These are phyloP conservation scores for Brenthis ino DNA, from an alignment of 2,888 invertebrate species.

Conservation along the genomic window DNA sequence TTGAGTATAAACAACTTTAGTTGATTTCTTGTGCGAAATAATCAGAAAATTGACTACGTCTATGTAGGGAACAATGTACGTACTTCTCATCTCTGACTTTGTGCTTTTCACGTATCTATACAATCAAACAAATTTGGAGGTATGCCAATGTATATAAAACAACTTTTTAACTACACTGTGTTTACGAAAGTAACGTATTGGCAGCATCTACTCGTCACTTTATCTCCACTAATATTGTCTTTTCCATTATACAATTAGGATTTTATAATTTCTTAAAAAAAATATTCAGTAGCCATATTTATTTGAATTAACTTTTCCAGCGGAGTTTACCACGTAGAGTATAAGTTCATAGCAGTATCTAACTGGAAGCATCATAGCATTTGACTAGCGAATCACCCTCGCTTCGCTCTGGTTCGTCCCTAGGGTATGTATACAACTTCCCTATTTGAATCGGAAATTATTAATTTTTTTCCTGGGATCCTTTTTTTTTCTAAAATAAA, in stretches of 20 bases:
- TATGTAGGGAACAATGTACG: not conserved
- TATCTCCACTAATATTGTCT: no score
- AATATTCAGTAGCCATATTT: no score
- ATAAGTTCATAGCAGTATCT: no score
- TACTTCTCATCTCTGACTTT: not conserved
- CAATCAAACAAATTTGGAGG: not conserved
- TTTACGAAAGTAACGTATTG: not conserved
- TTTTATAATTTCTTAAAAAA: not conserved
- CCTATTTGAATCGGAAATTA: no score
- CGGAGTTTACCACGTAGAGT: not conserved
- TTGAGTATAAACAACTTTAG: no score
- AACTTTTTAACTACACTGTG: not conserved
- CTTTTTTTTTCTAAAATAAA: no score
- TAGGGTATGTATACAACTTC: no score
- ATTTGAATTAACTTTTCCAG: no score
- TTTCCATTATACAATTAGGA: not conserved
- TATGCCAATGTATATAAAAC: slow-evolving; percentile 3
- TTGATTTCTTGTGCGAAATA: no score
- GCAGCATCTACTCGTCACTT: not conserved
- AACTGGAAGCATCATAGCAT: not conserved
- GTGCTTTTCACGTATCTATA: not conserved
- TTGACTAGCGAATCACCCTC: not conserved
- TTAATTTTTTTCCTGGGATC: no score
- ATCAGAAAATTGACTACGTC: no score
- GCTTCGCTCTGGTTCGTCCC: no score